Evolutionary conservation across 2,113 vertebrate species (phyloP), one percentile per base, ranked within the genome.

Genomic region (Callorhinus ursinus): DNA sequence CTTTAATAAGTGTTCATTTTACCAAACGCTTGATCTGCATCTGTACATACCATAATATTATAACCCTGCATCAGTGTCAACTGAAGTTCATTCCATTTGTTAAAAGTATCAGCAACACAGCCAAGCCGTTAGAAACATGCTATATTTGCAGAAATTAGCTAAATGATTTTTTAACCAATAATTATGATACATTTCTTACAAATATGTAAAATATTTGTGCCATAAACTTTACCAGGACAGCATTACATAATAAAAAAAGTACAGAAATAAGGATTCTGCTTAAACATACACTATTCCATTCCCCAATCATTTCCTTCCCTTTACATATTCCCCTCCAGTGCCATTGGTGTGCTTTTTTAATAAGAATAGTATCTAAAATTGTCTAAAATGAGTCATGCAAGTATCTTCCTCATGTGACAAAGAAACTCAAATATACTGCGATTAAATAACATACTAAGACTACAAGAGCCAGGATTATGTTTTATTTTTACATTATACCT

Each of bases 1-100:
- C 26, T 77, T 88, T 6, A 93, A 81, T 6, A 93, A 81, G 61
- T 71, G 28, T 71, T 74, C 88, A 81, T 65, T 95, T 93, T 79
- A 83, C 12, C 51, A 9, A 7, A 95, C 9, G 88, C 19, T 46
- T 72, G 36, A 90, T 65, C n/a, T 88, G 24, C 9, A 84, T 22
- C 22, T 91, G 13, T 65, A 53, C 93, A 96, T 87, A 79, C 5
- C 9, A 46, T 15, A 61, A 53, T 15, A 61, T 80, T 80, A 90
- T 33, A 95, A 79, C 28, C 21, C 24, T 72, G 2, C 8, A 77
- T 57, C 46, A 84, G n/a, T 83, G n/a, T 72, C 67, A 82, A 59
- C 11, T 67, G 55, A 96, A 65, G 46, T 11, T 88, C 36, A 86
- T 77, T 57, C 4, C n/a, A 88, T 61, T 88, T 84, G 71, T 61